Base-by-base conservation (phyloP, 2,797 vertebrate genomes). In the Steatocranus sp. region DNA sequence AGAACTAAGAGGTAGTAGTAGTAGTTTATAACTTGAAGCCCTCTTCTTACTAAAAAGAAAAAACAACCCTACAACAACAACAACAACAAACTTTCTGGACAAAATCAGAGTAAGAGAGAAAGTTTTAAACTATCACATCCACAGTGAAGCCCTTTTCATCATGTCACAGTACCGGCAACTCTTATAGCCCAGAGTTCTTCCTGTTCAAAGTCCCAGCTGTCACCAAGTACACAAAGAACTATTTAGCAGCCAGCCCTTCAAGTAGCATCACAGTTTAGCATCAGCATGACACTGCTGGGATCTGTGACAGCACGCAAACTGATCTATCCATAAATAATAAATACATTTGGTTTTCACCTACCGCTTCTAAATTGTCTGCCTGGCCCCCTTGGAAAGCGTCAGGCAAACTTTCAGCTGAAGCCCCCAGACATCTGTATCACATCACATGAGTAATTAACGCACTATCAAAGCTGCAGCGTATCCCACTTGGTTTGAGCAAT, bases 401-500 rank as follows among this genome's bases (percentile, higher is more conserved):
- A 96, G 94, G 94, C 93, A 94, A 97, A 96, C 95, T 97, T 96
- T 96, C 94, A 93, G 93, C 95, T 95, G 94, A 94, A 95, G 96
- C 96, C 96, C 96, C 96, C 94, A 96, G 96, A 97, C 96, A 96
- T 96, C 96, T 96, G 96, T 95, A 96, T 96, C 96, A 94, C 96
- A 95, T 96, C 96, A 96, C 96, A 96, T 96, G 94, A 96, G 96
- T 97, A 97, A 97, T 97, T 97, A 97, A 96, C 94, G 92, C 93
- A 92, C 95, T 96, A 96, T 97, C 96, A 97, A 97, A 97, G 96
- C 94, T 83, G 88, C 87, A 85, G 82, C 93, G 86, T 93, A 94
- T 97, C 96, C 96, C 96, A 93, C 95, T 96, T 96, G 96, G 96
- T 93, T 95, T 95, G 94, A 94, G 95, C 94, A 94, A 89, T 84